phyloP scores from a whole-genome alignment of 2,113 vertebrate genomes.

The Sprattus sprattus region DNA sequence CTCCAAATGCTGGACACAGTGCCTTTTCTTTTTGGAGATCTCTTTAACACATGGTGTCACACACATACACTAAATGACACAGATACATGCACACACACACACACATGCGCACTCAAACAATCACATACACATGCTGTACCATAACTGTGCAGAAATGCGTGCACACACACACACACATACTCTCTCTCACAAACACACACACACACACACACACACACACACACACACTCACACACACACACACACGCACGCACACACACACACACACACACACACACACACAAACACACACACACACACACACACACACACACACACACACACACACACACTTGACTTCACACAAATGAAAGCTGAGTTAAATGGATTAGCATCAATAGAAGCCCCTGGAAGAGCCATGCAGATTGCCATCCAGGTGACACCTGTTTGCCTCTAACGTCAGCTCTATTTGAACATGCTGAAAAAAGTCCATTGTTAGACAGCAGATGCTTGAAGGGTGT shows the following conservation, averaged over 20 bases:
- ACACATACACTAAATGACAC: not conserved
- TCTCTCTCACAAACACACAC: not conserved
- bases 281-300: not conserved
- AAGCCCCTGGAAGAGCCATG: slow-evolving; percentile 14
- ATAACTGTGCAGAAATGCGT: no score
- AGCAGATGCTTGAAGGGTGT: slow-evolving; percentile 43
- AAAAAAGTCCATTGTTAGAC: slow-evolving; percentile 33
- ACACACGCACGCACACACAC: not conserved
- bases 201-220: no score
- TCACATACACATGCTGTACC: not conserved
- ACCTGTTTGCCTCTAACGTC: slow-evolving; percentile 42
- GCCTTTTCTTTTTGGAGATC: slow-evolving; percentile 10
- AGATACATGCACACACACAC: not conserved
- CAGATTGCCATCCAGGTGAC: slow-evolving; percentile 33
- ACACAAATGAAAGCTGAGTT: slow-evolving; percentile 12
- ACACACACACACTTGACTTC: not conserved
- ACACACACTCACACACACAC: not conserved
- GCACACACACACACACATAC: not conserved
- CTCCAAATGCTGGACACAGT: slow-evolving; percentile 19
- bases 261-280: not conserved
- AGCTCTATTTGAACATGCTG: slow-evolving; percentile 32
- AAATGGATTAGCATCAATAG: slow-evolving; percentile 30
- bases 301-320: not conserved
- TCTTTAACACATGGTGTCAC: not conserved
- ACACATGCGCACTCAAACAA: not conserved